Evolutionary conservation across 1,140 invertebrate species (phyloP), one percentile per base, ranked within the genome.

Genomic region (Diachasmimorpha longicaudata): DNA sequence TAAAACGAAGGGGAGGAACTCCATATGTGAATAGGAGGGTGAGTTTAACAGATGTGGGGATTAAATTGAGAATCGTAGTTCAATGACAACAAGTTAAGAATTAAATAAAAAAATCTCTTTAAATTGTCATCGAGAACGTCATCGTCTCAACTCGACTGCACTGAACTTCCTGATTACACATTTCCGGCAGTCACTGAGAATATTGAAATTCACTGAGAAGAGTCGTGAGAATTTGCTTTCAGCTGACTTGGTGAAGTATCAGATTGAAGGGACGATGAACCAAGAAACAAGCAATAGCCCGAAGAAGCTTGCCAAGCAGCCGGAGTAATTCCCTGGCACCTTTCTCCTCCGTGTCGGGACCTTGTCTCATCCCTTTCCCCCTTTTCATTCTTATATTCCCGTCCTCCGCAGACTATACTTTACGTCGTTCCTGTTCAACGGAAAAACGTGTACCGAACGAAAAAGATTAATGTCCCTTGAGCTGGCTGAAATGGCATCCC

Each of bases 401-500:
- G 1, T 23, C 25, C 36, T 16, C 10, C 31, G 14, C 21, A 10
- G 19, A 66, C 58, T 68, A 39, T 68, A 37, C 66, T 37, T 68
- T 14, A 39, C 66, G 36, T 68, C 66, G 25, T 68, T 23, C 13
- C 36, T 10, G 14, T 36, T 68, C 14, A 37, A 68, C 31, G 36
- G 66, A 36, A 68, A 37, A 68, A 36, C 66, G 25, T 68, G 31
- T 68, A 37, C 31, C 36, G 36, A 68, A n/a, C 9, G 25, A 16
- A 68, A 52, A 39, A 68, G 66, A 68, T 68, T 68, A 68, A 68
- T 68, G 66, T 68, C 36, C 16, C 36, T 25, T 13, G 16, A 68
- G 31, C 31, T 68, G 36, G 16, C 36, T 37, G 66, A 25, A 68
- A 68, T 68, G 66, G 66, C 66, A 39, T 68, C 25, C 66, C 31